phyloP scores from a whole-genome alignment of 2,888 invertebrate species.

The Linyphia triangularis region DNA sequence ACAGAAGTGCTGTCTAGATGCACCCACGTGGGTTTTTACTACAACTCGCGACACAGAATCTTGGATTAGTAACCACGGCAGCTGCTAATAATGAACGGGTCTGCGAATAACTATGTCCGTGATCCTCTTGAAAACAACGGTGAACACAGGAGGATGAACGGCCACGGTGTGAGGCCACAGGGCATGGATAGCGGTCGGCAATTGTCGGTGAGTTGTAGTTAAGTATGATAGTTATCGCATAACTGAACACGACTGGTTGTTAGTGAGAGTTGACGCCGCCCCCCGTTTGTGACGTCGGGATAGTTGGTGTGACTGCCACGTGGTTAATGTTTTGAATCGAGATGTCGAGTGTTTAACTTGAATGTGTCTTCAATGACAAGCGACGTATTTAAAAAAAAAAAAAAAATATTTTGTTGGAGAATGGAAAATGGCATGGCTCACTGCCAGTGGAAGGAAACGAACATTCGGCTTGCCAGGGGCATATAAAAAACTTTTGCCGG shows the following conservation, averaged over 20 bases:
- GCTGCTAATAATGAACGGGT: slow-evolving; percentile 12
- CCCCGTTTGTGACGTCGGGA: neutral
- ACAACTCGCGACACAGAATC: neutral
- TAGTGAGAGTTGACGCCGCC: neutral
- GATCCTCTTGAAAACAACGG: slow-evolving; percentile 26
- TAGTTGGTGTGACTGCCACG: too few relatives aligned
- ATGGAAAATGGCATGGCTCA: too few relatives aligned
- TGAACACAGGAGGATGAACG: neutral
- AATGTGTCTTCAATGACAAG: too few relatives aligned
- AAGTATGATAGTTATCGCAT: neutral
- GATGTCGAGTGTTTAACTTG: too few relatives aligned
- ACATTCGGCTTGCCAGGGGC: too few relatives aligned
- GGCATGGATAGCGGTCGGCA: slow-evolving; percentile 42
- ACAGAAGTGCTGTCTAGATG: neutral
- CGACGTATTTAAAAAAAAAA: too few relatives aligned
- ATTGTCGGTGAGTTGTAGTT: slow-evolving; percentile 46
- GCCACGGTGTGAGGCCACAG: slow-evolving; percentile 14
- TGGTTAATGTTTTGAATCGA: too few relatives aligned
- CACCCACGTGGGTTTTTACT: slow-evolving; percentile 51
- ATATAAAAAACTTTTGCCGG: too few relatives aligned
- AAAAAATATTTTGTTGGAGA: too few relatives aligned
- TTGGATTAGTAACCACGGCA: neutral
- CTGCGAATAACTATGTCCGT: slow-evolving; percentile 12
- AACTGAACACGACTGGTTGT: neutral
- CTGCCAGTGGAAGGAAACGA: too few relatives aligned